Conservation (phyloP, 2,797 vertebrate species). For the Takifugu ocellatus region DNA sequence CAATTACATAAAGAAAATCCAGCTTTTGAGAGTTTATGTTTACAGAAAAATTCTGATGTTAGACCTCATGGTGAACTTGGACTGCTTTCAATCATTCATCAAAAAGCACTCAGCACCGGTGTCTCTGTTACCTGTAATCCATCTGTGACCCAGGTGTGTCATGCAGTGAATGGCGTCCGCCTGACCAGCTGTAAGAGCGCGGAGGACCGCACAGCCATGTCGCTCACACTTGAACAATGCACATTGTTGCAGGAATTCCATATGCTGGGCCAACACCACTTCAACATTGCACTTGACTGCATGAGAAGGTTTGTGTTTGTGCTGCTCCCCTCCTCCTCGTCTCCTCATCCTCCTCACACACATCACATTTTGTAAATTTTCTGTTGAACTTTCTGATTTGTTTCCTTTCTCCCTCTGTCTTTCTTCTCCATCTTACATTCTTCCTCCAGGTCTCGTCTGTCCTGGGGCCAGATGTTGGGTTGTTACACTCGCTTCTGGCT, state of each 20-base stretch:
- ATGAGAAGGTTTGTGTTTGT: conserved; percentile 79
- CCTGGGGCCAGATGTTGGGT: conserved; percentile 67
- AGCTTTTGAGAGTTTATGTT: too few relatives aligned
- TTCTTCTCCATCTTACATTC: not conserved
- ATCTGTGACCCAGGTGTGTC: conserved; percentile 78
- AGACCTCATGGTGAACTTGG: too few relatives aligned
- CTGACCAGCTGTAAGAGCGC: conserved; percentile 92
- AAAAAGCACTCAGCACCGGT: not conserved
- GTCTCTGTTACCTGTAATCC: not conserved
- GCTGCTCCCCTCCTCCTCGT: too few relatives aligned
- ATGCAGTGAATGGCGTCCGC: conserved; percentile 82
- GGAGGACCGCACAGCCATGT: conserved; percentile 90
- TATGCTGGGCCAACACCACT: conserved; percentile 80
- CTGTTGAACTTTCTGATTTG: not conserved
- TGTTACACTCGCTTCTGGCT: conserved; percentile 46
- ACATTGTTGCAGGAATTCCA: conserved; percentile 81
- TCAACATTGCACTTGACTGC: conserved; percentile 80
- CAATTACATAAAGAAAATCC: too few relatives aligned
- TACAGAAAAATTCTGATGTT: too few relatives aligned
- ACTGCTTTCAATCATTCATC: too few relatives aligned
- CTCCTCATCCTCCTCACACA: not conserved
- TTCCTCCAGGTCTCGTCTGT: conserved; percentile 54
- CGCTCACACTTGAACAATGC: conserved; percentile 88
- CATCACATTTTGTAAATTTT: not conserved
- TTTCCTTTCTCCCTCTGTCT: conserved; percentile 1